Percentiles rank a stretch among this genome's conserved stretches.
Conservation (phyloP, 2,113 vertebrate genomes). For the Gobio gobio region DNA sequence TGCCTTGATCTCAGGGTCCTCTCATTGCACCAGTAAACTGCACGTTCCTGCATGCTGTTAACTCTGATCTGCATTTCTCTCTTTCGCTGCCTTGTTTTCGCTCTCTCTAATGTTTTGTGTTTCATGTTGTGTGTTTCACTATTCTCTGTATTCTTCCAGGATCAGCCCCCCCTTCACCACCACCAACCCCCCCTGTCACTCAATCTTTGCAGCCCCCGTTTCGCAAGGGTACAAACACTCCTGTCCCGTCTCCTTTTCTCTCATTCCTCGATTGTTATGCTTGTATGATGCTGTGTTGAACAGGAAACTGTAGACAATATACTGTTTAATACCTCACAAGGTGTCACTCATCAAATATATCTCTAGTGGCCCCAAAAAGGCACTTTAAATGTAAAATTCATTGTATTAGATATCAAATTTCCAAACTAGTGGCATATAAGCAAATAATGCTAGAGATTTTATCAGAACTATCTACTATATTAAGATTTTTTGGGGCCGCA, state of each 20-base stretch:
- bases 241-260: constrained; percentile 51
- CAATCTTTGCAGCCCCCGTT: constrained; percentile 77
- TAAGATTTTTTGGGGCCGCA: neutral
- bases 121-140: constrained; percentile 61
- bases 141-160: constrained; percentile 80
- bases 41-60: constrained; percentile 41
- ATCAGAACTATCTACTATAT: too few species aligned
- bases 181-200: constrained; percentile 80
- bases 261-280: neutral
- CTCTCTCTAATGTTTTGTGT: constrained; percentile 29
- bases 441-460: neutral
- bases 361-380: neutral
- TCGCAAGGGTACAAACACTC: constrained; percentile 82
- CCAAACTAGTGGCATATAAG: neutral
- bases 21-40: constrained; percentile 5
- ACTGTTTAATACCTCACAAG: neutral
- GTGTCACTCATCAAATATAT: neutral
- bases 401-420: neutral
- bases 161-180: constrained; percentile 75
- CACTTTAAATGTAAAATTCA: neutral
- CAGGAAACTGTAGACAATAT: neutral
- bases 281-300: neutral
- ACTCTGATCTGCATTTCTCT: constrained; percentile 8
- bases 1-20: neutral
- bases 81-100: constrained; percentile 6